Conservation (phyloP, 2,113 vertebrate genomes). For the Prinia subflava region DNA sequence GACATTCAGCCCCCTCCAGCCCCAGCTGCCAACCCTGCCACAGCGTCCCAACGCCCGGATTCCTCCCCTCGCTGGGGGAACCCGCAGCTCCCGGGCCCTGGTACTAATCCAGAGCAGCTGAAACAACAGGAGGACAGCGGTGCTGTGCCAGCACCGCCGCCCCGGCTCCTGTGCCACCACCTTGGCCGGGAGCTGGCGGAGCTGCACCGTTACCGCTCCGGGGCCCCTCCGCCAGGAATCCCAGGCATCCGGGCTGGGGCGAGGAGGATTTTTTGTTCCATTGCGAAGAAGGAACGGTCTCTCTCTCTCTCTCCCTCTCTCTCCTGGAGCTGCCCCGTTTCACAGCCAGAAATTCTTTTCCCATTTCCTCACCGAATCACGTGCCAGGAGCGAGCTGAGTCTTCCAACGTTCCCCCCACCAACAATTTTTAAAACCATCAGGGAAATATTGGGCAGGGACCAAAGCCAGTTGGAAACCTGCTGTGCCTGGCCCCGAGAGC, state of each 20-base stretch:
- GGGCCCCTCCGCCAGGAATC: slow-evolving; percentile 70
- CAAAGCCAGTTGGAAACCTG: neutral
- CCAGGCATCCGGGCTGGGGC: slow-evolving; percentile 73
- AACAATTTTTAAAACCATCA: neutral
- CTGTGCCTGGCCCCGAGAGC: neutral
- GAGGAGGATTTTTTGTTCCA: slow-evolving; percentile 66
- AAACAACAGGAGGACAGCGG: neutral
- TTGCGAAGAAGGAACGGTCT: slow-evolving; percentile 64
- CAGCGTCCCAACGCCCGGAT: neutral
- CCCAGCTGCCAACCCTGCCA: neutral
- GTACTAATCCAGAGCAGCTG: slow-evolving; percentile 54
- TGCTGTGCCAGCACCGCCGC: neutral
- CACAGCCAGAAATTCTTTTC: slow-evolving; percentile 76
- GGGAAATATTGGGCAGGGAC: neutral
- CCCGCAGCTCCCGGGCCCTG: neutral
- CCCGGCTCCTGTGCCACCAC: neutral
- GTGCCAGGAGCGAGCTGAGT: slow-evolving; percentile 43
- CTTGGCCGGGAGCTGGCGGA: slow-evolving; percentile 39
- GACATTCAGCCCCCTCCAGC: neutral
- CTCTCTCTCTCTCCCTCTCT: neutral
- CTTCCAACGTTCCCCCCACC: neutral
- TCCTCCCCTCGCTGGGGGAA: neutral
- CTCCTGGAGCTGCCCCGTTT: slow-evolving; percentile 69
- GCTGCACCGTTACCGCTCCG: slow-evolving; percentile 52
- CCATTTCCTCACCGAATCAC: slow-evolving; percentile 71